A percentile compares a stretch with the other conserved stretches of the same genome.
These are phyloP conservation scores for Alauda arvensis DNA, from an alignment of 2,797 vertebrate species.

Conservation along the genomic window DNA sequence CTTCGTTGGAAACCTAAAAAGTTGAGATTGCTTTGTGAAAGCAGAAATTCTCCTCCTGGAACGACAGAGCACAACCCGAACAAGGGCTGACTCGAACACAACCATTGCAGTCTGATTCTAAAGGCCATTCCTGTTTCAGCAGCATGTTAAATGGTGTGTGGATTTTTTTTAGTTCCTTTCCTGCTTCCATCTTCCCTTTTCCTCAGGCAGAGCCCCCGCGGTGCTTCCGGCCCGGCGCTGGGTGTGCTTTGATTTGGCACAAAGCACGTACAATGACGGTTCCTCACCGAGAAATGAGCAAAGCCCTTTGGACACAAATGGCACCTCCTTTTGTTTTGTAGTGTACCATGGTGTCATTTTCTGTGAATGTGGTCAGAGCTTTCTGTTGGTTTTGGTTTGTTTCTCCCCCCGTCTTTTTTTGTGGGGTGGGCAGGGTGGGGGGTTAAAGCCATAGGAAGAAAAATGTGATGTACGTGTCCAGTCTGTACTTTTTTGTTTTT, in stretches of 20 bases:
- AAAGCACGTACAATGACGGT: conserved; percentile 79
- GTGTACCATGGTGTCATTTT: conserved; percentile 82
- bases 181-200: conserved; percentile 41
- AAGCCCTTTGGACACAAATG: conserved; percentile 76
- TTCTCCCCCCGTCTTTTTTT: conserved; percentile 64
- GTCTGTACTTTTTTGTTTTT: conserved; percentile 81
- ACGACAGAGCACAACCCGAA: conserved; percentile 24
- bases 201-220: not conserved
- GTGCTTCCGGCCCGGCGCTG: conserved; percentile 20
- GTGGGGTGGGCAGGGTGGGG: conserved; percentile 70
- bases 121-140: conserved; percentile 53
- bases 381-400: conserved; percentile 69
- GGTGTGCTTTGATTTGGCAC: conserved; percentile 75
- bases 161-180: conserved; percentile 29
- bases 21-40: conserved; percentile 16
- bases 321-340: conserved; percentile 78
- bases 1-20: conserved; percentile 36
- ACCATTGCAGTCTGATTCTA: conserved; percentile 28
- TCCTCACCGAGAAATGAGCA: conserved; percentile 72
- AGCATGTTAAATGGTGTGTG: conserved; percentile 51
- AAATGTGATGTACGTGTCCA: conserved; percentile 83
- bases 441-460: conserved; percentile 91
- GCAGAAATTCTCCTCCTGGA: conserved; percentile 49
- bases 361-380: conserved; percentile 83
- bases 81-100: conserved; percentile 57